Conservation (phyloP, 1,140 invertebrate genomes). For the Episyrphus balteatus region DNA sequence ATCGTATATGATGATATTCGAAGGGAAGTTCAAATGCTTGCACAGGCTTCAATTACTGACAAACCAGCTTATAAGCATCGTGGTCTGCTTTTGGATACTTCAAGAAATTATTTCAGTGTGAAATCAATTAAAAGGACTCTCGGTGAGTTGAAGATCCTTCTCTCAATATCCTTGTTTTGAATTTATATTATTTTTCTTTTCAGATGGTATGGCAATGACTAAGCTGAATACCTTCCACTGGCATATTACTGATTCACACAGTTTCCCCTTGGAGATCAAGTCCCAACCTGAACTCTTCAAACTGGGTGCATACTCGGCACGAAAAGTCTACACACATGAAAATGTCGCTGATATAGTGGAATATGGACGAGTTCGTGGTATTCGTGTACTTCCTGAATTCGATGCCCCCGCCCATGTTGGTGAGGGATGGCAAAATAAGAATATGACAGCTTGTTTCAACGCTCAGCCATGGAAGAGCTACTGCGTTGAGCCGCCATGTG, state of each 20-base stretch:
- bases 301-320: conserved; percentile 58
- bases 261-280: conserved; percentile 65
- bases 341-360: conserved; percentile 50
- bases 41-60: conserved; percentile 51
- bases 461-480: conserved; percentile 63
- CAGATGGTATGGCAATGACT: conserved; percentile 64
- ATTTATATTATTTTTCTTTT: conserved; percentile 4
- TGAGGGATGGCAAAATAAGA: conserved; percentile 71
- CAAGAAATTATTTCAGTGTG: conserved; percentile 60
- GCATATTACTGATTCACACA: conserved; percentile 83
- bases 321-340: conserved; percentile 47
- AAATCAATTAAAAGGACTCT: conserved; percentile 58
- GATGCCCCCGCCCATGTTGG: conserved; percentile 81
- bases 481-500: conserved; percentile 79
- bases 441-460: conserved; percentile 54
- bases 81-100: conserved; percentile 65
- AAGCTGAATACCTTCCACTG: conserved; percentile 82
- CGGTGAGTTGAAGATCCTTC: conserved; percentile 26
- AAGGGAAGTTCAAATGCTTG: conserved; percentile 39
- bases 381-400: conserved; percentile 72
- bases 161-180: background rate
- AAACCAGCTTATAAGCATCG: conserved; percentile 62
- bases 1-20: conserved; percentile 55
- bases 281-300: conserved; percentile 55
- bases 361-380: conserved; percentile 59